Base-by-base conservation (phyloP, 1,140 invertebrate genomes). In the Apis laboriosa region DNA sequence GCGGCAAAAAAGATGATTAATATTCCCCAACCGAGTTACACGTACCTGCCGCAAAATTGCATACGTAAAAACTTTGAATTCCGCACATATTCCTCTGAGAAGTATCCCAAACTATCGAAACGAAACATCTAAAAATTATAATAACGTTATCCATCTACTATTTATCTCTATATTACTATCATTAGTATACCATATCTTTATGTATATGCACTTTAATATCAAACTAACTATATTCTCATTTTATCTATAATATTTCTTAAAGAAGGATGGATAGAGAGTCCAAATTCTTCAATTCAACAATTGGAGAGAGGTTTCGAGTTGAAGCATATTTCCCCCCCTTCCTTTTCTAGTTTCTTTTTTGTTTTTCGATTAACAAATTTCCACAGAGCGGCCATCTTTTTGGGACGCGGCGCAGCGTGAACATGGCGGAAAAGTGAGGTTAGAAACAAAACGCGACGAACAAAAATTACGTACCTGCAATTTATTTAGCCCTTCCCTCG, bases 391-490 rank as follows among this genome's bases (percentile, higher is more conserved):
- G 17, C 12, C 56, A 21, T 17, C 28, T 66, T 28, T 1, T 21
- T 17, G 49, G 11, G 58, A 12, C 68, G 24, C 56, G 77, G 19
- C 17, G 55, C 2, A 1, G 17, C n/a, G 58, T 53, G 53, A 72
- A 73, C 64, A 71, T 43, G 64, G 68, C 13, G 68, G 43, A n/a
- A 56, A 56, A 9, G 53, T 28, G 13, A 7, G n/a, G 60, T 63
- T 24, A 24, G 60, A 9, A 43, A 43, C 34, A 34, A 28, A 28
- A 28, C 28, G 28, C n/a, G 1, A 11, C 17, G 71, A 56, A 74
- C 64, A 77, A 70, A 82, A 82, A 82, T 82, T 82, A 82, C 73
- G 0, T 12, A 1, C 66, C 19, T 7, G 19, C 28, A 80, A 80
- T 61, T 61, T 77, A 70, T 77, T 70, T 82, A 77, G 53, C 15